Evolutionary conservation across 2,888 invertebrate genomes (phyloP).

Genomic region (Drosophila robusta): DNA sequence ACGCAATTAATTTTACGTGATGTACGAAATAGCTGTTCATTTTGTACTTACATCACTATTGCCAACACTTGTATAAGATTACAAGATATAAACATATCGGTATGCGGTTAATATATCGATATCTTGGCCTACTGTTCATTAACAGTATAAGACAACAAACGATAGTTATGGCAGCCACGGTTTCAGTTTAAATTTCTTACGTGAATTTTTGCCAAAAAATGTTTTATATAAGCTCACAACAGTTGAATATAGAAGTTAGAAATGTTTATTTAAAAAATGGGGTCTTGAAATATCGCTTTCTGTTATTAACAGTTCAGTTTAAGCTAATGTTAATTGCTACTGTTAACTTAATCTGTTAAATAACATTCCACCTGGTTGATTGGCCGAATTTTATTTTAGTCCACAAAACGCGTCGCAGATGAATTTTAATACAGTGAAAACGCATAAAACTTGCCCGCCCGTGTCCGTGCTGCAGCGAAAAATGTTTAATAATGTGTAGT

Average conservation of each 20-base stretch:
- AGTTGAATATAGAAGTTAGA: too few species aligned
- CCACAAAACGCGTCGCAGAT: constrained; percentile 54
- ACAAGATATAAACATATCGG: neutral
- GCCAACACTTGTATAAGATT: too few species aligned
- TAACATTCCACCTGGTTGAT: constrained; percentile 60
- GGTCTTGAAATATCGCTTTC: neutral
- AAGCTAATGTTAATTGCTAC: constrained; percentile 2
- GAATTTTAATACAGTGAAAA: constrained; percentile 36
- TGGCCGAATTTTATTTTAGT: constrained; percentile 57
- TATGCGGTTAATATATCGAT: neutral
- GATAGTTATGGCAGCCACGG: too few species aligned
- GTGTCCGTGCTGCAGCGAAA: constrained; percentile 27
- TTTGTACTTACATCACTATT: too few species aligned
- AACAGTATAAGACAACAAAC: neutral
- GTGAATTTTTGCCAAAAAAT: too few species aligned
- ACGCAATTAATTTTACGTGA: too few species aligned
- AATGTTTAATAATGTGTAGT: constrained; percentile 47
- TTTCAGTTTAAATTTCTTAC: too few species aligned
- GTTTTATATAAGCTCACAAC: too few species aligned
- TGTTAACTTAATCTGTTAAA: constrained; percentile 40
- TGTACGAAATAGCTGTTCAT: neutral
- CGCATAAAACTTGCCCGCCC: constrained; percentile 13
- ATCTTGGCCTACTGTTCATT: neutral
- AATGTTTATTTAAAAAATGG: neutral
- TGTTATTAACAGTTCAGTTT: constrained; percentile 17